A percentile compares a stretch with the other conserved stretches of the same genome.
phyloP scores from a whole-genome alignment of 2,113 vertebrate species.

The Sigmodon hispidus region DNA sequence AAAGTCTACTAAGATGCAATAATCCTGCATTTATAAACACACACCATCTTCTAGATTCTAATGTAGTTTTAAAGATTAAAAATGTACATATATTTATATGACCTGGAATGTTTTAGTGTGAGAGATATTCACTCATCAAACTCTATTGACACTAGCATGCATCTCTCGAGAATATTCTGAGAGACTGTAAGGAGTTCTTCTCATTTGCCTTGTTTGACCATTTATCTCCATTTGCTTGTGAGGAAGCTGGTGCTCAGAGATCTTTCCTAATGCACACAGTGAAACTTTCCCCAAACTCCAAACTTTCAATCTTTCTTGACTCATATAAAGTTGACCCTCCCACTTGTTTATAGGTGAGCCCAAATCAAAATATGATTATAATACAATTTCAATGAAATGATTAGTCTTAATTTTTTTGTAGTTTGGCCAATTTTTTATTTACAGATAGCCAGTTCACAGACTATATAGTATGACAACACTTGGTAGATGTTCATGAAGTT shows the following conservation, averaged over 20 bases:
- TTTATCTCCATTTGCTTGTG: neutral
- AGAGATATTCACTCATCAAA: neutral
- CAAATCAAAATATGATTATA: neutral
- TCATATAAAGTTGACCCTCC: neutral
- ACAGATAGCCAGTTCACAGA: neutral
- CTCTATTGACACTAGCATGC: neutral
- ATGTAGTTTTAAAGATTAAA: neutral
- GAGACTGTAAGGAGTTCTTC: neutral
- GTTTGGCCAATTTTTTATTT: neutral
- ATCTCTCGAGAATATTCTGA: neutral
- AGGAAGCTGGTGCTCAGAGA: neutral
- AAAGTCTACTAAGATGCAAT: neutral
- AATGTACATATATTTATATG: neutral
- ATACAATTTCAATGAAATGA: neutral
- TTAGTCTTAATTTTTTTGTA: too few relatives aligned
- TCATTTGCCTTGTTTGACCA: neutral
- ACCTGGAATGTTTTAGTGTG: neutral
- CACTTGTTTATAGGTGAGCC: too few relatives aligned
- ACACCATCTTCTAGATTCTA: neutral
- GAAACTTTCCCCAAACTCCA: neutral
- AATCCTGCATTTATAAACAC: neutral
- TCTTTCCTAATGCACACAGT: neutral
- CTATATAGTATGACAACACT: neutral
- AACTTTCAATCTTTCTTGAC: neutral
- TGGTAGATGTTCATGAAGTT: neutral